Base-by-base conservation (phyloP, 2,797 vertebrate genomes). In the Mareca strepera region DNA sequence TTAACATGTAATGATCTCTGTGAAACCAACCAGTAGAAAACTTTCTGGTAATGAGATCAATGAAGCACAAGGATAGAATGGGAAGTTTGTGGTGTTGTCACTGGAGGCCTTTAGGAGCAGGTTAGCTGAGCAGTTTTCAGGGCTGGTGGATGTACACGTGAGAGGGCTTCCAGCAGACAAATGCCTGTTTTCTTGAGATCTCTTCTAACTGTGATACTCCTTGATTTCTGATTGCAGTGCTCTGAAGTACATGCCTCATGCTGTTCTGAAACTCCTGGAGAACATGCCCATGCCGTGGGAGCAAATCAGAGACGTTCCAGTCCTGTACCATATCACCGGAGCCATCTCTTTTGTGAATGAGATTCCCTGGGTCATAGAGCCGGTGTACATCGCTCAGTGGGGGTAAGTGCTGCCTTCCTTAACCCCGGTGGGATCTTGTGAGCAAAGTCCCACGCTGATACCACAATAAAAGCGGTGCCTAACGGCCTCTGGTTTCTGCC, bases 231-330 rank as follows among this genome's bases (percentile, higher is more conserved):
- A 31, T 39, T 85, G n/a, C 85, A 99, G 99, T 22, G 99, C 99
- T 44, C 97, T 99, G 70, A 99, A 99, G 96, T 99, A 99, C 96
- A 99, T 99, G 99, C 99, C 99, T 2, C 99, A 99, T 8, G 99
- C 99, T 1, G 99, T 99, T 66, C 98, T 99, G 92, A 99, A 99
- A 97, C 98, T 99, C 35, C 96, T 99, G 96, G 99, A 99, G 97
- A 99, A 99, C 98, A 99, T 99, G 99, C 99, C 99, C 2, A 99
- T 99, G 99, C 99, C 99, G n/a, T 99, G 99, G 99, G 99, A 99
- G 90, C 99, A 99, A 97, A 99, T 99, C 93, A 96, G 99, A 48
- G 99, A 99, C 3, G 99, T 99, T 17, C 99, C 99, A 0, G 99
- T 99, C 48, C 97, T 99, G 41, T 99, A 99, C 96, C 99, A 99